phyloP scores from a whole-genome alignment of 2,113 vertebrate genomes.

The Nannospalax galili region DNA sequence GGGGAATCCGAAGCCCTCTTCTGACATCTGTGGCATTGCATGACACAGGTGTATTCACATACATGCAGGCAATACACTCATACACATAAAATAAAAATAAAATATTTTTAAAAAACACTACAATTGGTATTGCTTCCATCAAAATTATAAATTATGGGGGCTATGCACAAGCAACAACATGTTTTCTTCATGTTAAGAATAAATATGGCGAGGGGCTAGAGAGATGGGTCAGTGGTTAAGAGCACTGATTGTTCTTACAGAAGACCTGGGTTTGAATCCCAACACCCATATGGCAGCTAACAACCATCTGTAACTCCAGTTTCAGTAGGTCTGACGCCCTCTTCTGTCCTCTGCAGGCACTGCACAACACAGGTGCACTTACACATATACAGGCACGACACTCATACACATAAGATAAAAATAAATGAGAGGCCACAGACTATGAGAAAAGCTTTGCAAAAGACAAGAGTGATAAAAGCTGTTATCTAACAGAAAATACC shows the following conservation, averaged over 20 bases:
- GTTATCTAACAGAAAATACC: background rate
- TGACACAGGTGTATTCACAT: no score
- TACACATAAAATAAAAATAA: no score
- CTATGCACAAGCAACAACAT: background rate
- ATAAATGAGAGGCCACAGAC: background rate
- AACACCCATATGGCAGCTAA: background rate
- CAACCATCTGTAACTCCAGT: background rate
- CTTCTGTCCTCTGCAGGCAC: background rate
- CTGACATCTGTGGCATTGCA: no score
- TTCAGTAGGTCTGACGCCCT: background rate
- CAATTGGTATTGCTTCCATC: no score
- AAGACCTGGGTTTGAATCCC: background rate
- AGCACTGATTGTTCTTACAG: background rate
- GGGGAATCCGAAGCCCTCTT: no score
- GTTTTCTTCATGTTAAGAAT: background rate
- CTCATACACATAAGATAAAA: background rate
- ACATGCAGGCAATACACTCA: no score
- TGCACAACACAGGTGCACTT: background rate
- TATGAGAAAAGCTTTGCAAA: slow-evolving; percentile 20
- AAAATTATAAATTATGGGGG: no score
- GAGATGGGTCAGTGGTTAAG: no score
- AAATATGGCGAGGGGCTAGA: background rate
- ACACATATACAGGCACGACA: no score
- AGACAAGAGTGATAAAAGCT: slow-evolving; percentile 7
- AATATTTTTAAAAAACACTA: no score